Conservation (phyloP, 2,797 vertebrate species). For the Alauda arvensis region DNA sequence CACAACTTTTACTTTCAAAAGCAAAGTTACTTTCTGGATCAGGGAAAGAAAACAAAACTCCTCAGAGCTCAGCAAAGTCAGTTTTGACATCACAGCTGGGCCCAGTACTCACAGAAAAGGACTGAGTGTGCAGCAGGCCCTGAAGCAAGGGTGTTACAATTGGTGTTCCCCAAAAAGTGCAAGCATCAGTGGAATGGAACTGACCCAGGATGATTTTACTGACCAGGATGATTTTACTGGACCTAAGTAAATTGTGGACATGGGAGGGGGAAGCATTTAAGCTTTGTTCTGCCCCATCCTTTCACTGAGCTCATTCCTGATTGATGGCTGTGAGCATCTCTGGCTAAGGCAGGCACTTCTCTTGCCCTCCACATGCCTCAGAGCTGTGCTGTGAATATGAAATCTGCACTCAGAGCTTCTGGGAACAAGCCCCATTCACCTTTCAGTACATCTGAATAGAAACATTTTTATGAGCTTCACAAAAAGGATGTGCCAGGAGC, state of each 20-base stretch:
- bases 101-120: neutral
- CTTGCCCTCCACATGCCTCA: neutral
- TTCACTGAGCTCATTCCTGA: neutral
- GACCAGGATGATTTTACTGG: neutral
- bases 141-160: neutral
- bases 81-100: neutral
- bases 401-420: neutral
- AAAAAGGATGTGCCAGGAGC: neutral
- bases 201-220: neutral
- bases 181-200: neutral
- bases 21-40: neutral
- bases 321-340: neutral
- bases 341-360: neutral
- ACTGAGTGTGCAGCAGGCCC: neutral
- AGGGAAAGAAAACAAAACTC: accelerated
- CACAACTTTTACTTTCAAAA: neutral
- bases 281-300: neutral
- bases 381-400: neutral
- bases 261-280: neutral
- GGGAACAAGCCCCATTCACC: neutral
- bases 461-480: neutral
- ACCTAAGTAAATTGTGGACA: neutral
- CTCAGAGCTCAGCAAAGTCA: neutral
- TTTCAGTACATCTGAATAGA: neutral
- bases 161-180: neutral